These are phyloP conservation scores for Chlorops oryzae DNA, from an alignment of 1,140 invertebrate genomes.

Conservation along the genomic window DNA sequence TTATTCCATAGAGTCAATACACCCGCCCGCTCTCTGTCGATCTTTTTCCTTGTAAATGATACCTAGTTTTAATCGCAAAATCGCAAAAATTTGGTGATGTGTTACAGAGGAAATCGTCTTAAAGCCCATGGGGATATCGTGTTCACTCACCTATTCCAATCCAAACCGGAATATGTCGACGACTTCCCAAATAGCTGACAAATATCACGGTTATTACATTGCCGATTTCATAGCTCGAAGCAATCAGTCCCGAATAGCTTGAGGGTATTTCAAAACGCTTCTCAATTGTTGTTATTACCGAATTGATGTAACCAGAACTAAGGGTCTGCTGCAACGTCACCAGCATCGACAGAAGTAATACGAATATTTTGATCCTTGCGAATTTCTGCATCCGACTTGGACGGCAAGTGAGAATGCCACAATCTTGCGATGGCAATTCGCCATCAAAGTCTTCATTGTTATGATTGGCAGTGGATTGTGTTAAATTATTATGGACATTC, in stretches of 20 bases:
- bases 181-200: slow-evolving; percentile 87
- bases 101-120: no score
- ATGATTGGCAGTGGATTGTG: slow-evolving; percentile 6
- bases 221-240: slow-evolving; percentile 91
- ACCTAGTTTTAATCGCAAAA: no score
- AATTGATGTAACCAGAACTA: slow-evolving; percentile 86
- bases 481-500: slow-evolving; percentile 33
- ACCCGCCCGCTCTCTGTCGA: no score
- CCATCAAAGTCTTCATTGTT: slow-evolving; percentile 35
- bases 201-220: slow-evolving; percentile 94
- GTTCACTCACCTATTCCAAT: slow-evolving; percentile 72
- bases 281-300: slow-evolving; percentile 94
- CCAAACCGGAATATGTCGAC: slow-evolving; percentile 89
- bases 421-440: slow-evolving; percentile 57
- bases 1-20: no score
- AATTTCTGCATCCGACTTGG: slow-evolving; percentile 74
- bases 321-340: slow-evolving; percentile 85
- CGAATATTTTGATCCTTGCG: slow-evolving; percentile 85
- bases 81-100: no score
- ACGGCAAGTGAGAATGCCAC: slow-evolving; percentile 74
- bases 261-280: slow-evolving; percentile 94
- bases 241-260: slow-evolving; percentile 84
- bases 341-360: slow-evolving; percentile 83
- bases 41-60: no score
- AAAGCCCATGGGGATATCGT: no score